Evolutionary conservation across 2,797 vertebrate genomes (phyloP).

Genomic region (Australoheros facetus): DNA sequence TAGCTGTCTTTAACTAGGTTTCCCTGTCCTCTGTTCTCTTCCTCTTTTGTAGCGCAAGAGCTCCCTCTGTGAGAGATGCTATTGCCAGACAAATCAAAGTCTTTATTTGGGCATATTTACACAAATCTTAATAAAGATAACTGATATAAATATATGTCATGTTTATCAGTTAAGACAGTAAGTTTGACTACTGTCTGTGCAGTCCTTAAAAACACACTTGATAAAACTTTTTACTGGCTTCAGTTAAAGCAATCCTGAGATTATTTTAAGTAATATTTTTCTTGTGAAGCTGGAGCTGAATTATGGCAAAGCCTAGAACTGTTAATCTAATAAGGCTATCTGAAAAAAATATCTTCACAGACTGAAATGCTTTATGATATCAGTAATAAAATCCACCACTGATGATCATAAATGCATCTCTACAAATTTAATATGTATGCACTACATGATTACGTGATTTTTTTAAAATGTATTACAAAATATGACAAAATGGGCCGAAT

Average conservation of each 20-base stretch:
- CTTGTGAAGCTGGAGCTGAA: constrained; percentile 3
- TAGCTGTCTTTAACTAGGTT: constrained; percentile 23
- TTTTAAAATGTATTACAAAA: not conserved
- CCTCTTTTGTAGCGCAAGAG: constrained; percentile 77
- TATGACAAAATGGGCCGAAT: not conserved
- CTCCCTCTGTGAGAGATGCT: constrained; percentile 79
- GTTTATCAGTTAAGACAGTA: not conserved
- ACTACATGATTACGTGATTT: not conserved
- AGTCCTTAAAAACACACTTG: not conserved
- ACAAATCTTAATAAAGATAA: constrained; percentile 1
- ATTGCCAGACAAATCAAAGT: constrained; percentile 35
- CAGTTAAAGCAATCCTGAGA: not conserved
- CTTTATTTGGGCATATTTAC: constrained; percentile 36
- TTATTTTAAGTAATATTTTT: not conserved
- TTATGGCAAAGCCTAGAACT: not conserved
- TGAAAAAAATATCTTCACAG: not conserved
- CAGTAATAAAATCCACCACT: not conserved
- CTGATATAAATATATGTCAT: not conserved
- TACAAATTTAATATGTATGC: not conserved
- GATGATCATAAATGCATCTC: not conserved
- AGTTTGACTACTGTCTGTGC: not conserved
- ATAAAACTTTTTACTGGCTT: not conserved
- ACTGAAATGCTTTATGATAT: not conserved
- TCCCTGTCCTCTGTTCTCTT: constrained; percentile 30
- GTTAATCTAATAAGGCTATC: not conserved